These are phyloP conservation scores for Macrostomum lignano DNA, from an alignment of 1,140 invertebrate genomes.

Conservation along the genomic window DNA sequence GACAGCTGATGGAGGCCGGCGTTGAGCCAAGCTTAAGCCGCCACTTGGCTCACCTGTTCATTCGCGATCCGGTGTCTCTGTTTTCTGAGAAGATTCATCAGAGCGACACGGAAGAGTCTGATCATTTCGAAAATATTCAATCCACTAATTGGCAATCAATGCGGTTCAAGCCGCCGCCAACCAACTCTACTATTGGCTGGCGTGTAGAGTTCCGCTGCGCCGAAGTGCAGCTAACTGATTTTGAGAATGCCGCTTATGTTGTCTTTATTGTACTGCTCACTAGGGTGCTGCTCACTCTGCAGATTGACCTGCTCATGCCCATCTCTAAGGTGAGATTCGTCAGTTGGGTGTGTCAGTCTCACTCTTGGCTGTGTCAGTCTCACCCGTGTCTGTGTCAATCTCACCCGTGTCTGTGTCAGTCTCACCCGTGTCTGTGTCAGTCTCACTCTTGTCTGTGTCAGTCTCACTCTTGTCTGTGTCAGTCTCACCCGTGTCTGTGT, in stretches of 20 bases:
- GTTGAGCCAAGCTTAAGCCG: conserved; percentile 65
- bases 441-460: too few relatives aligned
- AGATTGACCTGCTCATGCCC: conserved; percentile 78
- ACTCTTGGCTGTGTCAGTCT: too few relatives aligned
- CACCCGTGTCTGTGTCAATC: too few relatives aligned
- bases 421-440: too few relatives aligned
- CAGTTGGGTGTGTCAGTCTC: background rate
- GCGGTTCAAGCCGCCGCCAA: conserved; percentile 89
- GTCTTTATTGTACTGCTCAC: conserved; percentile 88
- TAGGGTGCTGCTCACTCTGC: conserved; percentile 74
- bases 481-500: too few relatives aligned
- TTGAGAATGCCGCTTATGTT: conserved; percentile 97
- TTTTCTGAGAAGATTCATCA: conserved; percentile 84
- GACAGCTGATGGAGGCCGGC: conserved; percentile 47
- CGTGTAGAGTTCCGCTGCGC: conserved; percentile 94
- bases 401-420: too few relatives aligned
- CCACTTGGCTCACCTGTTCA: conserved; percentile 91
- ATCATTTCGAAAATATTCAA: conserved; percentile 99
- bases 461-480: too few relatives aligned
- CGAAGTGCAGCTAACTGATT: conserved; percentile 80
- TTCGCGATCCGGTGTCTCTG: conserved; percentile 67
- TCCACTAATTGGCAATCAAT: conserved; percentile 99
- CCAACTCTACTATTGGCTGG: conserved; percentile 55
- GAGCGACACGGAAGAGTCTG: conserved; percentile 66
- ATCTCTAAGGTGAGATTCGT: conserved; percentile 51